Conservation (phyloP, 2,797 vertebrate genomes). For the Danio choprae region DNA sequence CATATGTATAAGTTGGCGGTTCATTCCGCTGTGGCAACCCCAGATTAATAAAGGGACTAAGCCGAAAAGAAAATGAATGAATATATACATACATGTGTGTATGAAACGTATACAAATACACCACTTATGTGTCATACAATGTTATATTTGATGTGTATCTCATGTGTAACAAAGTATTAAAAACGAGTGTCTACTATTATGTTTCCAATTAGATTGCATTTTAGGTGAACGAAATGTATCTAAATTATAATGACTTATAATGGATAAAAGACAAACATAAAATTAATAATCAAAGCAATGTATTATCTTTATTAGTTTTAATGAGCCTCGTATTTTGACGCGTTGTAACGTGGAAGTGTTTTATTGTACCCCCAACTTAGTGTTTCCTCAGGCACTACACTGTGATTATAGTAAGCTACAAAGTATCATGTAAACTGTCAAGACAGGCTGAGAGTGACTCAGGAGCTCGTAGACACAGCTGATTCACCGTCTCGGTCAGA, state of each 20-base stretch:
- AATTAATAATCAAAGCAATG: neutral
- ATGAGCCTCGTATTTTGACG: neutral
- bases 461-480: neutral
- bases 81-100: too few species aligned
- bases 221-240: neutral
- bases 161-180: too few species aligned
- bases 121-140: too few species aligned
- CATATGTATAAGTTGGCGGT: too few species aligned
- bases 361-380: neutral
- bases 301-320: neutral
- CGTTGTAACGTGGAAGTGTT: neutral
- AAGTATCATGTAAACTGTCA: slow-evolving; percentile 36
- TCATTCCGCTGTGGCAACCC: too few species aligned
- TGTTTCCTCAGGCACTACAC: neutral
- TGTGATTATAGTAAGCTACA: slow-evolving; percentile 42
- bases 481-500: neutral
- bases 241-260: too few species aligned
- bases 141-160: too few species aligned
- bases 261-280: too few species aligned
- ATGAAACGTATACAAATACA: too few species aligned
- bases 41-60: too few species aligned
- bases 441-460: slow-evolving; percentile 36
- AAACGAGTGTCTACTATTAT: too few species aligned
- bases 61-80: too few species aligned
- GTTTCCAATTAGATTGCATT: neutral